Conservation (phyloP, 2,797 vertebrate genomes). For the Taeniopygia guttata region DNA sequence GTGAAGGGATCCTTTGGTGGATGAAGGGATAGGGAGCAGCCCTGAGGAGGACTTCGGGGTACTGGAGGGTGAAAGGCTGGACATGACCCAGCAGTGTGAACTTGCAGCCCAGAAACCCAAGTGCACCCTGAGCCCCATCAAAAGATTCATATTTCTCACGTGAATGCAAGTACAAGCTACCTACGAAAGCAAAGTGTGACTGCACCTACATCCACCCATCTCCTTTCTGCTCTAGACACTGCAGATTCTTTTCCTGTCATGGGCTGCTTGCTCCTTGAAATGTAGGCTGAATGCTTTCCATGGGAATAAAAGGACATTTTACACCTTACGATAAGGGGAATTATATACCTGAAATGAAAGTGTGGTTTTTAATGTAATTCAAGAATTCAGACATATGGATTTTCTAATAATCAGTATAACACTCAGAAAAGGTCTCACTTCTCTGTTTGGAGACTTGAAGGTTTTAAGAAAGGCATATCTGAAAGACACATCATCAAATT, state of each 20-base stretch:
- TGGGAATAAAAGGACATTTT: neutral
- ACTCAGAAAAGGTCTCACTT: neutral
- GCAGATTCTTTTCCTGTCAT: neutral
- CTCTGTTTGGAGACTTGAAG: neutral
- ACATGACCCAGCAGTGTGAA: neutral
- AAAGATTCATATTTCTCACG: neutral
- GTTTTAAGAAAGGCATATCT: neutral
- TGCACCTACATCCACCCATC: neutral
- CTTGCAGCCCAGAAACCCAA: neutral
- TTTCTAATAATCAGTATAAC: neutral
- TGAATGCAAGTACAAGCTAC: neutral
- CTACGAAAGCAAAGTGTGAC: neutral
- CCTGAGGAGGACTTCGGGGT: neutral
- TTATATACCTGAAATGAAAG: neutral
- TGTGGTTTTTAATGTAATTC: neutral
- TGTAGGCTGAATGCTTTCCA: neutral
- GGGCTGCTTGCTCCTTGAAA: neutral
- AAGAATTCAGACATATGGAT: neutral
- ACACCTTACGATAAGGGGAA: neutral
- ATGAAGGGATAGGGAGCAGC: neutral
- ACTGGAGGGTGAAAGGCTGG: neutral
- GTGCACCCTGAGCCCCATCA: neutral
- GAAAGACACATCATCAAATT: neutral
- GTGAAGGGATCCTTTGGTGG: no score
- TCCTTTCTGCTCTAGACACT: neutral